Base-by-base conservation (phyloP, 2,797 vertebrate genomes). In the Nyctibius grandis region DNA sequence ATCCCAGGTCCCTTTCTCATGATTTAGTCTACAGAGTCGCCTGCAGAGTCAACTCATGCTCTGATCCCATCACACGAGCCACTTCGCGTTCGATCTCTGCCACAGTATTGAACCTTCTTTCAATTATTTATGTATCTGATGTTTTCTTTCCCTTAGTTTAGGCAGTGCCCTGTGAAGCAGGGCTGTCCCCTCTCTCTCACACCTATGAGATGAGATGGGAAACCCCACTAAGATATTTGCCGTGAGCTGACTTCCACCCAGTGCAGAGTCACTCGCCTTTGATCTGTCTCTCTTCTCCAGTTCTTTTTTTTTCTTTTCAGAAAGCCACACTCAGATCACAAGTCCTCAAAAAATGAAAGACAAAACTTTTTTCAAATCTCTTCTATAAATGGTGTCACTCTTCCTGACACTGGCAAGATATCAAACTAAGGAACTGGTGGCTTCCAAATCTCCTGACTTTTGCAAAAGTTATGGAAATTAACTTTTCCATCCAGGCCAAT, bases 231-330 rank as follows among this genome's bases (percentile, higher is more conserved):
- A 15, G 65, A 36, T 33, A 56, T 22, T 36, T 47, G 18, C 70
- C 2, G 1, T 15, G 45, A 83, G 40, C n/a, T 51, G 29, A 12
- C 9, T 78, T 25, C 33, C 36, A 63, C 22, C 0, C 0, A 0
- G n/a, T 3, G 8, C 11, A 11, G 53, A 56, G 33, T 40, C 54
- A 7, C 36, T 67, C 1, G 1, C 33, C 60, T 63, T 60, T 38
- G 29, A 38, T 34, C 20, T 22, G 6, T 7, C 18, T 42, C 38
- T 73, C 28, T 14, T 65, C 56, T 34, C 19, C 28, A 3, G 31
- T 12, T 6, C 1, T 50, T 34, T 17, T n/a, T 64, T 44, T 25
- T 9, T 42, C 15, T 44, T 25, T 9, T 42, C 15, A 40, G 25
- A 25, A 14, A 45, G 12, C 36, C 65, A 28, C n/a, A 22, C 40